A percentile compares a stretch with the other conserved stretches of the same genome.
Evolutionary conservation across 2,888 invertebrate genomes (phyloP).

Genomic region (Empis livida): DNA sequence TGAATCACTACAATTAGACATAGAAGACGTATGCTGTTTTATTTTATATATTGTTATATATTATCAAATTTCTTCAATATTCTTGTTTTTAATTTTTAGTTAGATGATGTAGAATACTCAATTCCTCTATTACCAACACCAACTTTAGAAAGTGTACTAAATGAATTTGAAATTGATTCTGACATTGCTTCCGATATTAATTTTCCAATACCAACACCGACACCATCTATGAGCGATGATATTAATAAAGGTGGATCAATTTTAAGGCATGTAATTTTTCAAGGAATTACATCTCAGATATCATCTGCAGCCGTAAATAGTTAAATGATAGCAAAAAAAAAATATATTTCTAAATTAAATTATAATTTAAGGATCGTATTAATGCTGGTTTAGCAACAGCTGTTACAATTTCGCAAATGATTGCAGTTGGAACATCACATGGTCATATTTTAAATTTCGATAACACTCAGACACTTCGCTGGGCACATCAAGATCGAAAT

Average conservation of each 20-base stretch:
- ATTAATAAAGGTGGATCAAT: constrained; percentile 45
- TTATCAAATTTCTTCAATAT: too few species aligned
- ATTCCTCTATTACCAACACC: constrained; percentile 66
- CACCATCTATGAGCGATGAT: constrained; percentile 31
- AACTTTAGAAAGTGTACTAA: constrained; percentile 67
- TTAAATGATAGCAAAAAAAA: too few species aligned
- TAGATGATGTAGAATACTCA: constrained; percentile 70
- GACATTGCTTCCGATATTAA: constrained; percentile 39
- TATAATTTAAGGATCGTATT: constrained; percentile 56
- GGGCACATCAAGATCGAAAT: constrained; percentile 57
- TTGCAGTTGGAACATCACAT: constrained; percentile 90
- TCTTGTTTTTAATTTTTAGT: too few species aligned
- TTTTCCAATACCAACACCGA: constrained; percentile 32
- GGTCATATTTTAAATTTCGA: constrained; percentile 82
- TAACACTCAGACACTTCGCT: constrained; percentile 73
- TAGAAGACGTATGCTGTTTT: constrained; percentile 46
- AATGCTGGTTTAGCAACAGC: constrained; percentile 82
- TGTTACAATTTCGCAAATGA: constrained; percentile 61
- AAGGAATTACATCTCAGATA: constrained; percentile 81
- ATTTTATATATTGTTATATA: constrained; percentile 1
- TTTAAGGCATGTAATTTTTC: constrained; percentile 64
- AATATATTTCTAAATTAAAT: neutral
- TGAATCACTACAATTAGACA: constrained; percentile 47
- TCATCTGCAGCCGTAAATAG: constrained; percentile 73
- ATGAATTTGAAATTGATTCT: constrained; percentile 53